Evolutionary conservation across 2,113 vertebrate species (phyloP).

Genomic region (Amazona vittata): DNA sequence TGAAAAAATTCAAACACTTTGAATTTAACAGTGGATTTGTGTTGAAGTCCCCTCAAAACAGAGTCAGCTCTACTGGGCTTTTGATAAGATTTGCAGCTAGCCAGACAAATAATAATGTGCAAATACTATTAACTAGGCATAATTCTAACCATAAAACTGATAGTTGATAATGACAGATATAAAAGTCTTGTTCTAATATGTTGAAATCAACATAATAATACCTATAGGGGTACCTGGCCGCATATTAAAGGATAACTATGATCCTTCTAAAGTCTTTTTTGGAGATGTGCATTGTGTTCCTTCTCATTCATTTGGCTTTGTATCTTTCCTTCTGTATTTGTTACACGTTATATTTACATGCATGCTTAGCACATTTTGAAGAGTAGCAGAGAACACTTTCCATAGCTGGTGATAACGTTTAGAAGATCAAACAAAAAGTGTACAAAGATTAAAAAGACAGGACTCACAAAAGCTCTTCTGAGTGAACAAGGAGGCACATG

Average conservation of each 20-base stretch:
- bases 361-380: background rate
- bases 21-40: background rate
- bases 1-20: background rate
- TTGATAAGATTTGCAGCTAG: background rate
- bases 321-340: background rate
- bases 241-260: background rate
- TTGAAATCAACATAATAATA: background rate
- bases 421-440: slow-evolving; percentile 16
- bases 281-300: background rate
- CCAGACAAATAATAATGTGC: background rate
- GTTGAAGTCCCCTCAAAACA: background rate
- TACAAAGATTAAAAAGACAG: background rate
- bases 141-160: background rate
- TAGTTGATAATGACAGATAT: background rate
- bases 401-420: background rate
- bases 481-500: background rate
- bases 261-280: background rate
- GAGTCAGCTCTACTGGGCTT: background rate
- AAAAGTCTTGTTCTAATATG: background rate
- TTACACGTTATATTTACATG: background rate
- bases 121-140: background rate
- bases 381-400: background rate
- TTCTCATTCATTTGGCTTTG: background rate
- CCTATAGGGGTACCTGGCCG: background rate
- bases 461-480: background rate